Percentiles rank a stretch among this genome's conserved stretches.
phyloP scores from a whole-genome alignment of 2,113 vertebrate species.

The Athene noctua region DNA sequence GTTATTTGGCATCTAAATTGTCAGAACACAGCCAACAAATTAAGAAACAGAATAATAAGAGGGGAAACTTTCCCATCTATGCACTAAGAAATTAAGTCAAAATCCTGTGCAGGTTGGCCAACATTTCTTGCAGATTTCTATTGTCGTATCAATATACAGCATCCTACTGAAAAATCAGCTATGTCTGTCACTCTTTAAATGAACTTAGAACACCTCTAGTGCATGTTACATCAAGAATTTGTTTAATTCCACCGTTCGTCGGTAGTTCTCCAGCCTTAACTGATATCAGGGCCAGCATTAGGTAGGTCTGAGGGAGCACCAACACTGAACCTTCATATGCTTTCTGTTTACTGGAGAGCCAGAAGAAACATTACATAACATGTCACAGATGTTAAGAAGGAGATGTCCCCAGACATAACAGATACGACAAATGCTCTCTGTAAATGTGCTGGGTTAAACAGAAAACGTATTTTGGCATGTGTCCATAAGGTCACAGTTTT shows the following conservation, averaged over 20 bases:
- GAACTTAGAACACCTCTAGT: neutral
- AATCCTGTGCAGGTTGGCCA: neutral
- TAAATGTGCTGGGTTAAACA: conserved; percentile 7
- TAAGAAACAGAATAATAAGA: neutral
- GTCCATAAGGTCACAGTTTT: neutral
- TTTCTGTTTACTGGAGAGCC: conserved; percentile 67
- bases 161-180: neutral
- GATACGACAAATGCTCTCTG: neutral
- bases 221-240: neutral
- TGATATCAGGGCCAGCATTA: neutral
- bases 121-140: neutral
- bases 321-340: conserved; percentile 37
- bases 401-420: conserved; percentile 35
- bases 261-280: neutral
- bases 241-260: neutral
- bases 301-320: neutral
- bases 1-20: neutral
- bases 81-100: neutral
- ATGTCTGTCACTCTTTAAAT: neutral
- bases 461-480: neutral
- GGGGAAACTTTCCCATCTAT: neutral
- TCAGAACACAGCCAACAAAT: neutral
- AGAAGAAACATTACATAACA: conserved; percentile 56
- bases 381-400: conserved; percentile 23
- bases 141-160: neutral